Percentiles rank a stretch among this genome's conserved stretches.
These are phyloP conservation scores for Myzus persicae DNA, from an alignment of 1,140 invertebrate species.

Conservation along the genomic window DNA sequence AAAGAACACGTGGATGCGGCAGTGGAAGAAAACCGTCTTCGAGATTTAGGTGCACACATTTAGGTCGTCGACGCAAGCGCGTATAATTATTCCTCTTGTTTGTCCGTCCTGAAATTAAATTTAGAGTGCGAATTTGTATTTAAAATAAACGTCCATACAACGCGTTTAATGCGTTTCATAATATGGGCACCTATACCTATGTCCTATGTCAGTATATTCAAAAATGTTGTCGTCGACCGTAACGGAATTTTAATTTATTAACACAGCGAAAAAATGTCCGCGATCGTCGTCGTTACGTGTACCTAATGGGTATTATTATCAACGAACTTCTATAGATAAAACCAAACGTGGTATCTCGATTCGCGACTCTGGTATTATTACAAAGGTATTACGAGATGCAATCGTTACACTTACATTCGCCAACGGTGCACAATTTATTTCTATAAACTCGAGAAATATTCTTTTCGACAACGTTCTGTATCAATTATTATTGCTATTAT, in stretches of 20 bases:
- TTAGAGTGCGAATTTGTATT: neutral
- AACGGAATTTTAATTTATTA: conserved; percentile 48
- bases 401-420: neutral
- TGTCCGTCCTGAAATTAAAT: neutral
- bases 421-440: neutral
- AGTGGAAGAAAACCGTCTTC: too few relatives aligned
- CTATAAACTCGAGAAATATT: neutral
- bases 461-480: neutral
- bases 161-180: neutral
- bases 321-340: neutral
- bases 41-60: neutral
- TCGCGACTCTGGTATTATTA: neutral
- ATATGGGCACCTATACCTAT: neutral
- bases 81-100: neutral
- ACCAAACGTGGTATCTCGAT: neutral
- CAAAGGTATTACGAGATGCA: neutral
- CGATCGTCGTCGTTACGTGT: neutral
- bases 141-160: neutral
- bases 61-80: neutral
- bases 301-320: neutral
- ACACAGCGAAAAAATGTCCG: neutral
- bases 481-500: conserved; percentile 13
- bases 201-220: neutral
- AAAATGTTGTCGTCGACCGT: neutral
- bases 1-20: too few relatives aligned